These are phyloP conservation scores for Spisula subtruncata DNA, from an alignment of 2,888 invertebrate species.

Conservation along the genomic window DNA sequence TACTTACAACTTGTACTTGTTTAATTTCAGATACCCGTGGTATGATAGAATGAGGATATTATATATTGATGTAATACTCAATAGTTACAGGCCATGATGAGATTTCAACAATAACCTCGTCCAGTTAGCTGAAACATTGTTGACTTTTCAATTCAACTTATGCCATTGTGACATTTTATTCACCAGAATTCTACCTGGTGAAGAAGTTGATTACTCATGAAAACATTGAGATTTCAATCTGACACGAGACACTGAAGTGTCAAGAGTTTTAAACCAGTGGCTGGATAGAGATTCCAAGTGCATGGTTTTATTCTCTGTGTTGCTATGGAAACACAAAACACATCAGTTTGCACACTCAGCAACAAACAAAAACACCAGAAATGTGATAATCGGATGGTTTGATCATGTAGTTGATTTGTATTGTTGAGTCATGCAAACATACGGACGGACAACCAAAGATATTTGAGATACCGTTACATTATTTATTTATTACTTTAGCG, in stretches of 20 bases:
- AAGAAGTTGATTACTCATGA: background rate
- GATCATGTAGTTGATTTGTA: background rate
- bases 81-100: conserved; percentile 21
- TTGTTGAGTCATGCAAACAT: background rate
- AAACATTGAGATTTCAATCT: background rate
- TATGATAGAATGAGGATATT: conserved; percentile 34
- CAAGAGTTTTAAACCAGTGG: background rate
- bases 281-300: background rate
- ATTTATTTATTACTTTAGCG: conserved; percentile 2
- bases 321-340: background rate
- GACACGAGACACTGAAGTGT: background rate
- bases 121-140: background rate
- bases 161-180: background rate
- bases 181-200: background rate
- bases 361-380: background rate
- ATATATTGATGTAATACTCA: conserved; percentile 37
- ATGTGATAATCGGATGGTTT: background rate
- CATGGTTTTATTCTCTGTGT: background rate
- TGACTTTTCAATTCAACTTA: background rate
- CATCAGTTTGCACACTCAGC: background rate
- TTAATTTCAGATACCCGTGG: conserved; percentile 61
- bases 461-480: background rate
- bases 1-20: no score
- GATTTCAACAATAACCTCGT: conserved; percentile 31
- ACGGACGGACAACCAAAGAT: conserved; percentile 13